phyloP scores from a whole-genome alignment of 92 coral and sea anemone genomes.

The Muricea muricata region DNA sequence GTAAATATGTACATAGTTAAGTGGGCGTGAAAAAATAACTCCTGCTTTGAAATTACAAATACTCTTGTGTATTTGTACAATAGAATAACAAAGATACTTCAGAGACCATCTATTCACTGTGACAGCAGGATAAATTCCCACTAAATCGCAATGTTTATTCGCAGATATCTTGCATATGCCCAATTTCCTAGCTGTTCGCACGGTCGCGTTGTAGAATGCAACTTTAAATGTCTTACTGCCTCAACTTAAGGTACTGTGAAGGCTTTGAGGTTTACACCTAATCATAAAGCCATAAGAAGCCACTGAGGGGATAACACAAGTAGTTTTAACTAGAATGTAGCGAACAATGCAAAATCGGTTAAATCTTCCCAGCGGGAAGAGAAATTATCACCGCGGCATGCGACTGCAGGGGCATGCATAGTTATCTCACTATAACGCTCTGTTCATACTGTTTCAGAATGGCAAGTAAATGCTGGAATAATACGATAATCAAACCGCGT shows the following conservation, averaged over 20 bases:
- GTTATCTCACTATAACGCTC: neutral
- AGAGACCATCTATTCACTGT: neutral
- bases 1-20: constrained; percentile 15
- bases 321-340: neutral
- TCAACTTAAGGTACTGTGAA: neutral
- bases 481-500: too few species aligned
- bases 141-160: neutral
- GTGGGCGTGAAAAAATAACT: constrained; percentile 8
- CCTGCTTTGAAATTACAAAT: neutral
- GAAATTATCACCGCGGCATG: neutral
- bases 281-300: neutral
- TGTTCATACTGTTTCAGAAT: neutral
- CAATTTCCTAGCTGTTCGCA: neutral
- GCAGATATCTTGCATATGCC: neutral
- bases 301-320: neutral
- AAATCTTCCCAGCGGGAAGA: neutral
- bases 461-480: neutral
- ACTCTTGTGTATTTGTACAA: neutral
- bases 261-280: neutral
- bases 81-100: neutral
- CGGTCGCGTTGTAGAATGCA: neutral
- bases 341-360: too few species aligned
- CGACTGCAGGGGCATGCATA: neutral
- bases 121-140: neutral
- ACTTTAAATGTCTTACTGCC: neutral